Base-by-base conservation (phyloP, 2,888 invertebrate species). In the Trichopoda pennipes region DNA sequence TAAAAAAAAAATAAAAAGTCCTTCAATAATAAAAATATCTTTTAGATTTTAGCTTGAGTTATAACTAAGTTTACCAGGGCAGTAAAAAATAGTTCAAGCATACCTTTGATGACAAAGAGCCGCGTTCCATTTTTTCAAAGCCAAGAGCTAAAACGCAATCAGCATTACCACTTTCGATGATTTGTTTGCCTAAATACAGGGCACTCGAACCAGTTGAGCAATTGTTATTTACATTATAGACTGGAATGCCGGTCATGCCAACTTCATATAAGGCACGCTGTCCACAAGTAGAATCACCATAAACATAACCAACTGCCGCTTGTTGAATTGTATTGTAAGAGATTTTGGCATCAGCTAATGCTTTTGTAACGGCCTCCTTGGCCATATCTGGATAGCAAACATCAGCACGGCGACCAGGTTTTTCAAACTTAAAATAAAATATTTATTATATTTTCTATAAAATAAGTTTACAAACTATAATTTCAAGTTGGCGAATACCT, bases 211-310 rank as follows among this genome's bases (percentile, higher is more conserved):
- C 99, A 1, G 99, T 99, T 0, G 99, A 96, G 90, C 99, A 99
- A 89, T 99, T 99, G 90, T 99, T 99, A 92, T 99, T 99, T 16
- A 99, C 99, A 91, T 99, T 99, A 92, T 96, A 97, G 85, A 99
- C 95, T 6, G 99, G 99, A 85, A 99, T 98, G 53, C 99, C 99
- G 42, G 96, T 98, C 94, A 99, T 95, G 76, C 99, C 99, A 53
- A 99, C 93, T 90, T 97, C 96, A 91, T 99, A 99, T 9, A 99
- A 91, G 0, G 98, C 98, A 85, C 99, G 93, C 92, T 99, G 99
- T 0, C 99, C 99, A 91, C 95, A 94, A 3, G 98, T 97, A 1
- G 99, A 98, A 91, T 99, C 99, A 0, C 98, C 98, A 89, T 96
- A 98, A 42, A 98, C 98, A 91, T 97, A 99, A 44, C 98, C 98